A percentile compares a stretch with the other conserved stretches of the same genome.
phyloP scores from a whole-genome alignment of 1,140 invertebrate species.

The Philotrypesis tridentata region DNA sequence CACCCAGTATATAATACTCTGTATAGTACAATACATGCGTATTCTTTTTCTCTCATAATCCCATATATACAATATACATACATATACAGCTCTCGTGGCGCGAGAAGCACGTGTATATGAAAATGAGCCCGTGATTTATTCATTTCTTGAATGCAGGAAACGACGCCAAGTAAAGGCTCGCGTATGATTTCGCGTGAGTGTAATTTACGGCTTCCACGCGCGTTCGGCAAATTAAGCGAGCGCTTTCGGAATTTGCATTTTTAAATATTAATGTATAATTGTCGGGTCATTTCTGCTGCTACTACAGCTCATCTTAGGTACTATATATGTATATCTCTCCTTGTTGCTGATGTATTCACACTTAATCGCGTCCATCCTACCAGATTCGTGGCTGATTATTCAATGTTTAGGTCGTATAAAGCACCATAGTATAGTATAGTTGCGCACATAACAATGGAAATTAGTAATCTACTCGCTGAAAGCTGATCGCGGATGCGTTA shows the following conservation, averaged over 20 bases:
- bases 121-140: slow-evolving; percentile 1
- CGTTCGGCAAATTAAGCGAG: slow-evolving; percentile 14
- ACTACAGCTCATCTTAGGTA: neutral
- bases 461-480: neutral
- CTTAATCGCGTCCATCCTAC: neutral
- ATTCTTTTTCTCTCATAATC: too few species aligned
- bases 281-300: neutral
- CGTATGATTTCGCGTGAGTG: neutral
- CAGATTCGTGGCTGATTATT: neutral
- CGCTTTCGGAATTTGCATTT: slow-evolving; percentile 7
- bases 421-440: too few species aligned
- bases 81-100: slow-evolving; percentile 29
- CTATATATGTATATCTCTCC: neutral
- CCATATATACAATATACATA: too few species aligned
- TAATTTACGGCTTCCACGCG: neutral
- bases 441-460: neutral
- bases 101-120: slow-evolving; percentile 32
- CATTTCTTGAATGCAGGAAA: slow-evolving; percentile 18
- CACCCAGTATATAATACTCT: too few species aligned
- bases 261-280: slow-evolving; percentile 1
- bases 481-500: neutral
- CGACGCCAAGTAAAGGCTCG: neutral
- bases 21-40: too few species aligned
- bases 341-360: neutral
- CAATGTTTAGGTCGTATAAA: neutral